phyloP scores from a whole-genome alignment of 1,140 invertebrate species.

The Mesaphorura yosii region DNA sequence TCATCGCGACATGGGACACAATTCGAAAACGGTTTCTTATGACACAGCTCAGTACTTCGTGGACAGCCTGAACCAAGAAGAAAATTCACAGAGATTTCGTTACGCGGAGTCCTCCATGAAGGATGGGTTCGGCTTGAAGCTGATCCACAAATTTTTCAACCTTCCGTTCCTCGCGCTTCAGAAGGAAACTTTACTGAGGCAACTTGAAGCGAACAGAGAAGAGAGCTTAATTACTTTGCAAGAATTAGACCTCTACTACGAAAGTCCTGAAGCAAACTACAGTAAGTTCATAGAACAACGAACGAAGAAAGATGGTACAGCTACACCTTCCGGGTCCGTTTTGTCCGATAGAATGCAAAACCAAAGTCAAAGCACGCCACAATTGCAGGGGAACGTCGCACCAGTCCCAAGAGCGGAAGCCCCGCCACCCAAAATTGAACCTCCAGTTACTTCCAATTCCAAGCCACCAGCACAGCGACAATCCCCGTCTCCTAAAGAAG shows the following conservation, averaged over 20 bases:
- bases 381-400: too few relatives aligned
- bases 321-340: too few relatives aligned
- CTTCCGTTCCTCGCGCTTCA: constrained; percentile 87
- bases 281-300: too few relatives aligned
- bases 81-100: constrained; percentile 50
- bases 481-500: neutral
- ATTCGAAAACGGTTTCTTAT: constrained; percentile 57
- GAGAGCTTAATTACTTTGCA: constrained; percentile 70
- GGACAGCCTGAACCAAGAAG: constrained; percentile 45
- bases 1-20: constrained; percentile 91
- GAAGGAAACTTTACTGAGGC: constrained; percentile 69
- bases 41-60: constrained; percentile 59
- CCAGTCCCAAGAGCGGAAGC: neutral
- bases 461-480: neutral
- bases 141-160: constrained; percentile 93
- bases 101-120: constrained; percentile 91
- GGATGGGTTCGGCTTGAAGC: constrained; percentile 88
- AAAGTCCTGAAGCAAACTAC: constrained; percentile 86
- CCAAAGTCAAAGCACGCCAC: too few relatives aligned
- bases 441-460: neutral
- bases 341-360: too few relatives aligned
- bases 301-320: too few relatives aligned
- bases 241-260: constrained; percentile 69
- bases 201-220: constrained; percentile 73
- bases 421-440: neutral